Conservation (phyloP, 2,888 invertebrate species). For the Parnassius orleans region DNA sequence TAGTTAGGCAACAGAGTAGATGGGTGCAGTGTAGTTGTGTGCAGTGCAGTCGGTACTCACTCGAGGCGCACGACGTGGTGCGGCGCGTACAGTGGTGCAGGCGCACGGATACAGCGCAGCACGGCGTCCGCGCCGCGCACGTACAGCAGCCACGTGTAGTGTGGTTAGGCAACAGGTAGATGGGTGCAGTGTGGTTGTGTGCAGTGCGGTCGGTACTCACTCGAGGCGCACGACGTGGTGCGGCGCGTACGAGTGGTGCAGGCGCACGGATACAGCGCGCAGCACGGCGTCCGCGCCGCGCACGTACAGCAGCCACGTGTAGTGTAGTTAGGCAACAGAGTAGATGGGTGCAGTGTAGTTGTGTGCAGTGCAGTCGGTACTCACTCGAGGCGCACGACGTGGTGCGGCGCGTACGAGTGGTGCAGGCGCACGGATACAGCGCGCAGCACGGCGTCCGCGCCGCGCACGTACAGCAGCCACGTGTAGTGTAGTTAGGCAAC, state of each 20-base stretch:
- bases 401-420: conserved; percentile 93
- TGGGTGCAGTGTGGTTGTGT: no score
- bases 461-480: no score
- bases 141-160: conserved; percentile 94
- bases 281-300: conserved; percentile 85
- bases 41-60: conserved; percentile 64
- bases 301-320: conserved; percentile 94
- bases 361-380: conserved; percentile 32
- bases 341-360: no score
- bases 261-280: conserved; percentile 87
- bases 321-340: no score
- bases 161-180: no score
- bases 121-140: conserved; percentile 86
- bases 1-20: no score
- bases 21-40: no score
- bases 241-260: conserved; percentile 93
- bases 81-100: conserved; percentile 92
- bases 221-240: conserved; percentile 90
- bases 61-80: conserved; percentile 85
- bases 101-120: conserved; percentile 86
- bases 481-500: conserved; percentile 73
- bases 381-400: no score
- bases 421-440: conserved; percentile 91
- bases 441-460: no score
- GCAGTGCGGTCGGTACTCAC: conserved; percentile 64